Base-by-base conservation (phyloP, 2,113 vertebrate genomes). In the Hyperoodon ampullatus region DNA sequence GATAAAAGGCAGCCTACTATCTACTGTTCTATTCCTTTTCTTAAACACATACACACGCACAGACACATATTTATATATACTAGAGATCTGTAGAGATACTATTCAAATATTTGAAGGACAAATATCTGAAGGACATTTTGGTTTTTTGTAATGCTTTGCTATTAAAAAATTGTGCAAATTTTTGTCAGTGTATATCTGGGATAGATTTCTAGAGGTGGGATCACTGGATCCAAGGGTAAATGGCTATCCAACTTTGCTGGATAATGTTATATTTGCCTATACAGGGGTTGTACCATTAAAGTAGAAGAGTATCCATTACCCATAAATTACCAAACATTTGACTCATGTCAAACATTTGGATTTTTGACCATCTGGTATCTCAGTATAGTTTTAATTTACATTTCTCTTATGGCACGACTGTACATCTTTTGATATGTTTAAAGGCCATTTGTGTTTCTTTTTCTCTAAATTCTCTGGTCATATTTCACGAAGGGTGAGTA, bases 401-500 rank as follows among this genome's bases (percentile, higher is more conserved):
- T 58, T 88, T 89, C 58, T 82, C 78, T 70, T 65, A 92, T 12
- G 15, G 50, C 42, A 91, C 85, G n/a, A 72, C 23, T 71, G 10
- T 68, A n/a, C 13, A 47, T 78, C 71, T 72, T 58, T 95, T 63
- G 61, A 81, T 47, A 66, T 24, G 13, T 82, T 82, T 94, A 53
- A 77, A 92, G 39, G 28, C 9, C 16, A 94, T 86, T 50, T 89
- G 13, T 21, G 26, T 66, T 93, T 91, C n/a, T 75, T 95, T 96
- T 94, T 71, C 85, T 96, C 61, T 87, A n/a, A 94, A 90, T 87
- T 94, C 19, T 95, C 50, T 94, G 39, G 28, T 70, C 33, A 12
- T 47, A 91, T 39, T 61, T 91, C 53, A 93, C 58, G 3, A 90
- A 93, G 13, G n/a, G 30, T 23, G 2, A 66, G 28, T 72, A 88